Evolutionary conservation across 2,113 vertebrate genomes (phyloP), one percentile per base, ranked within the genome.

Genomic region (Ammodytes marinus): DNA sequence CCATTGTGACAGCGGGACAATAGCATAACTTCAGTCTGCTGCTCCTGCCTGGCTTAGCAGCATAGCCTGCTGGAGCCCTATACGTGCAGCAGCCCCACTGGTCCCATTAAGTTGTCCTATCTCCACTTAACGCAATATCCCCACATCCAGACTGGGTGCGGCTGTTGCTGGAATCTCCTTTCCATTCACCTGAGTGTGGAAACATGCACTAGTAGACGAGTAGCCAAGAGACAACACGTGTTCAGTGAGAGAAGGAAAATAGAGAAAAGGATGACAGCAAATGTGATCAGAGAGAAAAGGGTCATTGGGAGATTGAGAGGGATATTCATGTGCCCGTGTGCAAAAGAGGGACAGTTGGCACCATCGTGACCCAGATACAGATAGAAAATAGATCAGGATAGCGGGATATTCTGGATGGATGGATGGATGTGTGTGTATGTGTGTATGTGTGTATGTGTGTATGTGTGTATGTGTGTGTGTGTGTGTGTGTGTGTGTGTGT

Each of bases 1-100:
- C 89, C 86, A 90, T 93, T 93, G 93, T 94, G 87, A 89, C 88
- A 86, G 43, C 6, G n/a, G 90, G 90, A 94, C 93, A 94, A 93
- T 90, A 79, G 91, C 89, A 87, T 91, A 84, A 92, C 88, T 92
- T 90, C 83, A 83, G 82, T 86, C 69, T 89, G 81, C 78, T 85
- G 80, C 86, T 86, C 79, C 71, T 83, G 87, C 67, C 83, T 50
- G 17, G 58, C 76, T 76, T 35, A 88, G 80, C 82, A 78, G 84
- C 52, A 69, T 63, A 58, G 47, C 60, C 58, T 68, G 40, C 63
- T 1, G 14, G 54, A 77, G 53, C 53, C 46, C 60, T 68, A 37
- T 76, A 75, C 19, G 3, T 27, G 27, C 59, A 46, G 59, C 40
- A 61, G 70, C 63, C 69, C 79, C 57, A 45, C 70, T 2, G 52